Conservation (phyloP, 2,797 vertebrate genomes). For the Helostoma temminkii region DNA sequence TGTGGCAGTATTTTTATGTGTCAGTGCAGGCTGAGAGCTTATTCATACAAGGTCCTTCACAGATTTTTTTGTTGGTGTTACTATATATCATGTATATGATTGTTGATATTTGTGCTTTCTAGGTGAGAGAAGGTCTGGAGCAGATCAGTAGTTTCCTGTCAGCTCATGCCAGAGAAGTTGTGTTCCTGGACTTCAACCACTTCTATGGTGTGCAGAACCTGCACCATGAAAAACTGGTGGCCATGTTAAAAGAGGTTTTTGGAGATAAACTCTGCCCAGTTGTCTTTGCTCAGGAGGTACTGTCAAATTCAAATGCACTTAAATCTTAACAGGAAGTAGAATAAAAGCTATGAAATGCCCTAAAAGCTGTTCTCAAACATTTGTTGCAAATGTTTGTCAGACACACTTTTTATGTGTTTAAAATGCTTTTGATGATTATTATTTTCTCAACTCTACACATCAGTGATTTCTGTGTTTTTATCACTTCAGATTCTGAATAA, state of each 20-base stretch:
- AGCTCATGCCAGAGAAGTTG: constrained; percentile 91
- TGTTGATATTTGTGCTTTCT: constrained; percentile 30
- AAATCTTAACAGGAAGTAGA: not conserved
- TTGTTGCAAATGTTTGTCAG: constrained; percentile 6
- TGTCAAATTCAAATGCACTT: not conserved
- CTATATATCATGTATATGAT: not conserved
- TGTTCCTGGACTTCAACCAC: constrained; percentile 99
- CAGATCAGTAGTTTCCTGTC: constrained; percentile 94
- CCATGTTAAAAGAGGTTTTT: constrained; percentile 94
- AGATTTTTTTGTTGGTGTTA: constrained; percentile 29
- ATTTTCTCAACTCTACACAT: constrained; percentile 15
- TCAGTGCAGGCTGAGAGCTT: constrained; percentile 26
- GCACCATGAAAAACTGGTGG: constrained; percentile 97
- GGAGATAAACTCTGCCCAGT: constrained; percentile 96
- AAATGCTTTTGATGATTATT: constrained; percentile 34
- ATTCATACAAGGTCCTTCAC: constrained; percentile 27
- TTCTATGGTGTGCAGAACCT: constrained; percentile 98
- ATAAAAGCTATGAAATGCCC: not conserved
- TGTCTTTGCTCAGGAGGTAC: constrained; percentile 94
- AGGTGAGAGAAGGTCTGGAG: constrained; percentile 94
- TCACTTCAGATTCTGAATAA: constrained; percentile 28
- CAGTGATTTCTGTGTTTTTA: constrained; percentile 50
- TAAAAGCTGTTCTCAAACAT: not conserved
- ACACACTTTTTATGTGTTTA: constrained; percentile 5
- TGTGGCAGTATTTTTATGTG: constrained; percentile 19